phyloP scores from a whole-genome alignment of 2,888 invertebrate species.

The Zygothrica quintamaculata region DNA sequence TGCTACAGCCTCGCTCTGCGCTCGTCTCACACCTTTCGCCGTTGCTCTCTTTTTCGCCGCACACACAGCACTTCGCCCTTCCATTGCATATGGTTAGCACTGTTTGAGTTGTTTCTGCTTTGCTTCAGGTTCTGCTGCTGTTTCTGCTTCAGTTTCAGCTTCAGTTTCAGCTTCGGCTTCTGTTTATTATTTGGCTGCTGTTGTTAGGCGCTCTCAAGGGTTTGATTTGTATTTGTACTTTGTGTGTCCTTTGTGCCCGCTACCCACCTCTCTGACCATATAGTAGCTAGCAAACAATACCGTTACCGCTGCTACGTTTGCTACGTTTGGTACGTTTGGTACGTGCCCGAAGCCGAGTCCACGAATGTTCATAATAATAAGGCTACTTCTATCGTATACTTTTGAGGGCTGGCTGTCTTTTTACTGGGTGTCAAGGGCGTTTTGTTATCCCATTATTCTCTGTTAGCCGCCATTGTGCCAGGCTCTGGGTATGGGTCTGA shows the following conservation, averaged over 20 bases:
- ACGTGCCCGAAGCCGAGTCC: slow-evolving; percentile 68
- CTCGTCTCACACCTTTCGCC: slow-evolving; percentile 12
- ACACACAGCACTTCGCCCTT: neutral
- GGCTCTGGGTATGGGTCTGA: slow-evolving; percentile 25
- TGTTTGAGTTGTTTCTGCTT: too few species aligned
- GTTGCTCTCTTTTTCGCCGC: neutral
- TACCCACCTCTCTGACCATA: neutral
- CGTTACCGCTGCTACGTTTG: slow-evolving; percentile 52
- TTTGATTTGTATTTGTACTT: slow-evolving; percentile 76
- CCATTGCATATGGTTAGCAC: slow-evolving; percentile 13
- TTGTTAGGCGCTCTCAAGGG: slow-evolving; percentile 71
- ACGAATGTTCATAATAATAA: slow-evolving; percentile 77
- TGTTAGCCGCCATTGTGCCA: slow-evolving; percentile 70
- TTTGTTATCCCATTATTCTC: slow-evolving; percentile 83
- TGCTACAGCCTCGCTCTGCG: slow-evolving; percentile 44
- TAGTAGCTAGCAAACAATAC: slow-evolving; percentile 21
- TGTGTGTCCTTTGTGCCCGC: slow-evolving; percentile 64
- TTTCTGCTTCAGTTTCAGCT: slow-evolving; percentile 41
- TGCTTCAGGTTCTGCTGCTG: too few species aligned
- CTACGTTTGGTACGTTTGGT: slow-evolving; percentile 70
- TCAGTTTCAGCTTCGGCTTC: slow-evolving; percentile 30
- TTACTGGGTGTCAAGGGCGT: slow-evolving; percentile 84
- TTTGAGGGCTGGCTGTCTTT: slow-evolving; percentile 79
- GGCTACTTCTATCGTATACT: slow-evolving; percentile 71
- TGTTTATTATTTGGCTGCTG: slow-evolving; percentile 70